Conservation (phyloP, 2,797 vertebrate genomes). For the Microchirus variegatus region DNA sequence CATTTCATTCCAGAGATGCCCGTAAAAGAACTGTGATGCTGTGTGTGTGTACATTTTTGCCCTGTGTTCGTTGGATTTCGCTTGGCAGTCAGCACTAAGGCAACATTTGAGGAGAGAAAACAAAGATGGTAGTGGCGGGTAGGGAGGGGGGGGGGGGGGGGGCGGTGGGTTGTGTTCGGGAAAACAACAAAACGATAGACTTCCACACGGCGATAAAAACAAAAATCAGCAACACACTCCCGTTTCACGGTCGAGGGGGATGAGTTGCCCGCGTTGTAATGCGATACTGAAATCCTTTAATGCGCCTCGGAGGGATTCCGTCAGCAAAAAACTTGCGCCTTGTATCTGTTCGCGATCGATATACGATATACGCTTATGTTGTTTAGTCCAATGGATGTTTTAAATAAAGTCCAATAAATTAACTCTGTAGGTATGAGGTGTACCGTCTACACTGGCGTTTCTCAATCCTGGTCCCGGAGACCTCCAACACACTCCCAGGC, state of each 20-base stretch:
- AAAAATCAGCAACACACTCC: conserved; percentile 11
- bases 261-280: conserved; percentile 31
- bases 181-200: conserved; percentile 25
- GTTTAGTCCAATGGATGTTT: no score
- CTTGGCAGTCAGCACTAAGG: conserved; percentile 76
- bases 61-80: conserved; percentile 40
- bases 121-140: not conserved
- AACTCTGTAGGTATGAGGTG: not conserved
- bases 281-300: conserved; percentile 21
- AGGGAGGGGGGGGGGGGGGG: not conserved
- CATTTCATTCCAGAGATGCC: not conserved
- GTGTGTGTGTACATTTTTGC: conserved; percentile 5
- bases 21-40: conserved; percentile 4
- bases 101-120: conserved; percentile 42
- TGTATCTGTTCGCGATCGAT: no score
- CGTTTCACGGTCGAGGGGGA: conserved; percentile 14
- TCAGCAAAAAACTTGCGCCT: conserved; percentile 28
- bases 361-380: no score
- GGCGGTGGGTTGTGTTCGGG: no score
- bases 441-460: no score
- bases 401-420: not conserved
- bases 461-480: no score
- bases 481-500: no score
- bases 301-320: conserved; percentile 20
- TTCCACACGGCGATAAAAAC: conserved; percentile 6